phyloP scores from a whole-genome alignment of 2,113 vertebrate genomes.

The Sinocyclocheilus rhinocerous region DNA sequence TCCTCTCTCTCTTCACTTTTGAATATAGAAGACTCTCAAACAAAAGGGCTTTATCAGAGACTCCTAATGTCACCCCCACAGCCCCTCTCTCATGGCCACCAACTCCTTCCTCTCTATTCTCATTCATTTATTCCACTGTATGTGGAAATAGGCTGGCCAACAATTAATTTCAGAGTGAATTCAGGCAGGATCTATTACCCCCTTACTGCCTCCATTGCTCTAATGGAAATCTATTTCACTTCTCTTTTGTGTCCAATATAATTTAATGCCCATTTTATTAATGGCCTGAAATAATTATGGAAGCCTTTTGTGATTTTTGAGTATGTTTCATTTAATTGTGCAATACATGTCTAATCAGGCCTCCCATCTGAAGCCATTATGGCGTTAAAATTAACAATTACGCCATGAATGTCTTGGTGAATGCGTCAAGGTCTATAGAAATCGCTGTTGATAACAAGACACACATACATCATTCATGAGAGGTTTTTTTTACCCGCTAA shows the following conservation, averaged over 20 bases:
- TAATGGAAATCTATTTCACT: slow-evolving; percentile 99
- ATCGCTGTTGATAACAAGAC: slow-evolving; percentile 99
- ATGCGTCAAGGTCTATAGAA: slow-evolving; percentile 99
- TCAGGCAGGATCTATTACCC: slow-evolving; percentile 99
- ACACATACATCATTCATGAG: slow-evolving; percentile 99
- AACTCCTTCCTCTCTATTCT: slow-evolving; percentile 86
- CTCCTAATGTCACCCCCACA: slow-evolving; percentile 85
- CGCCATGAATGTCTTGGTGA: slow-evolving; percentile 92
- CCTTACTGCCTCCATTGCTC: slow-evolving; percentile 98
- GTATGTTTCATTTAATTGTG: slow-evolving; percentile 99
- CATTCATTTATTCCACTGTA: slow-evolving; percentile 97
- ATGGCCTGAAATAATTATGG: slow-evolving; percentile 99
- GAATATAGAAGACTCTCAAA: slow-evolving; percentile 85
- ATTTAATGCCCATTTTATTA: slow-evolving; percentile 99
- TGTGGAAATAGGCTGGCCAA: slow-evolving; percentile 98
- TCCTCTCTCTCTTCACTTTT: slow-evolving; percentile 8
- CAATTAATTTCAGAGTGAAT: slow-evolving; percentile 99
- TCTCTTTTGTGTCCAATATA: slow-evolving; percentile 99
- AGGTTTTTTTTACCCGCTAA: slow-evolving; percentile 85
- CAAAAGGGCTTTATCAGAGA: slow-evolving; percentile 95
- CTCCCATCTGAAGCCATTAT: slow-evolving; percentile 99
- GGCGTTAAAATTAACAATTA: slow-evolving; percentile 99
- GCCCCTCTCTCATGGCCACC: slow-evolving; percentile 74
- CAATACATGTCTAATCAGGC: slow-evolving; percentile 99
- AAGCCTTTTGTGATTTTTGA: slow-evolving; percentile 99